Conservation (phyloP, 2,888 invertebrate genomes). For the Epsilonema sp. region DNA sequence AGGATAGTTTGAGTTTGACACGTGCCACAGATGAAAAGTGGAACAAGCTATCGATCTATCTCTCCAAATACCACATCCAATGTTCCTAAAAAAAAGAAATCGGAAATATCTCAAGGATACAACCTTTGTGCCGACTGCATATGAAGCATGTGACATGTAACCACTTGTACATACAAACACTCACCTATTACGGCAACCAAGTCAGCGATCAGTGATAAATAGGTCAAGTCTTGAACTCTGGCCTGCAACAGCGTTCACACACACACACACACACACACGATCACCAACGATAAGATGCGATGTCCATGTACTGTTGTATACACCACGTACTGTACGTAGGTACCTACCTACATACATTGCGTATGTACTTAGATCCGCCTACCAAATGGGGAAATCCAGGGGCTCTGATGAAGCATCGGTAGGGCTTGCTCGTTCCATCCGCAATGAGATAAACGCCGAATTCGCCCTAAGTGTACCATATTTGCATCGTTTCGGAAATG, state of each 20-base stretch:
- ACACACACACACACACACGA: too few species aligned
- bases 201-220: conserved; percentile 76
- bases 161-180: conserved; percentile 7
- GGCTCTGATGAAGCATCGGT: conserved; percentile 43
- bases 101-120: too few species aligned
- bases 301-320: too few species aligned
- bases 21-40: too few species aligned
- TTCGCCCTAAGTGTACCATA: conserved; percentile 42
- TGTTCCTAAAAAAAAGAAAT: conserved; percentile 31
- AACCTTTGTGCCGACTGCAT: background rate
- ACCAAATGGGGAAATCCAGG: conserved; percentile 38
- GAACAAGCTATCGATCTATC: conserved; percentile 31
- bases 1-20: too few species aligned
- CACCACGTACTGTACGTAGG: too few species aligned
- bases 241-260: conserved; percentile 61
- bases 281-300: conserved; percentile 31
- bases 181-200: conserved; percentile 86
- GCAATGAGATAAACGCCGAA: conserved; percentile 85
- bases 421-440: conserved; percentile 76
- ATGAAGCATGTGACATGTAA: background rate
- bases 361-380: too few species aligned
- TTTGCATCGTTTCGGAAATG: too few species aligned
- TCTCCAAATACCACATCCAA: conserved; percentile 39
- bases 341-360: too few species aligned
- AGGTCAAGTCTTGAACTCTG: conserved; percentile 64